Conservation (phyloP, 2,888 invertebrate species). For the Palloptera scutellata region DNA sequence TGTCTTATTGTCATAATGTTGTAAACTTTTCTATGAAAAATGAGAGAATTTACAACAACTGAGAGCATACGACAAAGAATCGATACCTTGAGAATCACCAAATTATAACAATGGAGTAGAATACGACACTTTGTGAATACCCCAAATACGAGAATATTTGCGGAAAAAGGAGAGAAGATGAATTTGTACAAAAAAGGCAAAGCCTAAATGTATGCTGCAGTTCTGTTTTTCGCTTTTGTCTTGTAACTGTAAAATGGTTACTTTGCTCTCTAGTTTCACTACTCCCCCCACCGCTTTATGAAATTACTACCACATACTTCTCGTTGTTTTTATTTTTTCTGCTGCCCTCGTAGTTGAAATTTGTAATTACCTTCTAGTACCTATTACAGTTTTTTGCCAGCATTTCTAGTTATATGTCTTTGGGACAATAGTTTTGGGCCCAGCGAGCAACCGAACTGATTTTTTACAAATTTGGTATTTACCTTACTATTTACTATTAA, state of each 20-base stretch:
- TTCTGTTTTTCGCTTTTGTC: slow-evolving; percentile 7
- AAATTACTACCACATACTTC: slow-evolving; percentile 35
- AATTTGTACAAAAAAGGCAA: slow-evolving; percentile 16
- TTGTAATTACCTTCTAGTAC: slow-evolving; percentile 28
- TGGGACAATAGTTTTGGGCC: slow-evolving; percentile 26
- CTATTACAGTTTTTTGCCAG: not conserved
- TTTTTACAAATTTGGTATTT: too few species aligned
- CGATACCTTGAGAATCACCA: too few species aligned
- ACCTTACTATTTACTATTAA: too few species aligned
- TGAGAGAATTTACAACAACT: too few species aligned
- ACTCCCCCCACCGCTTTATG: slow-evolving; percentile 24
- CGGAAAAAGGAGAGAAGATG: too few species aligned
- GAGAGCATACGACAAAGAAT: too few species aligned
- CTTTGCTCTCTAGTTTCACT: not conserved
- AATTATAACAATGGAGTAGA: too few species aligned
- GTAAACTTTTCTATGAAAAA: too few species aligned
- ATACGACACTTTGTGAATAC: too few species aligned
- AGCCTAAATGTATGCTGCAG: slow-evolving; percentile 46
- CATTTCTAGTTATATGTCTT: not conserved
- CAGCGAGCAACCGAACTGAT: too few species aligned
- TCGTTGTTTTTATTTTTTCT: not conserved
- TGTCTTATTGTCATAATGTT: too few species aligned
- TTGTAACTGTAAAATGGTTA: slow-evolving; percentile 6
- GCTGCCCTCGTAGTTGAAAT: slow-evolving; percentile 27
- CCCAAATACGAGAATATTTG: too few species aligned